Evolutionary conservation across 2,888 invertebrate species (phyloP).

Genomic region (Escarpia spicata): DNA sequence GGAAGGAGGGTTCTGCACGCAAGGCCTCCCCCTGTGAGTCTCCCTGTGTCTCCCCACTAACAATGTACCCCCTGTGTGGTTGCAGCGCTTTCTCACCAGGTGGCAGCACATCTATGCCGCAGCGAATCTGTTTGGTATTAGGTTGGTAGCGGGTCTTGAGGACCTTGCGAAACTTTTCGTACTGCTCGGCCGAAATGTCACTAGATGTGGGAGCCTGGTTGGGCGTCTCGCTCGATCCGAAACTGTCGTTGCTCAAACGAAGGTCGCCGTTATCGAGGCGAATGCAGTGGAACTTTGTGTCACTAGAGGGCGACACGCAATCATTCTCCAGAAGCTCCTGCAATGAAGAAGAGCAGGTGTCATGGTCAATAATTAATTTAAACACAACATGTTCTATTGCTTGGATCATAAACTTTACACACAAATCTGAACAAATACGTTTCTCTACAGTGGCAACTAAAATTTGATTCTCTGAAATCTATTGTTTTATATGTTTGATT

Average conservation of each 20-base stretch:
- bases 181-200: conserved; percentile 55
- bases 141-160: conserved; percentile 52
- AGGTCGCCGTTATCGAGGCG: conserved; percentile 61
- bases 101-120: conserved; percentile 7
- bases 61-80: background rate
- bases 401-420: background rate
- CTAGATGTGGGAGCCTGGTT: conserved; percentile 43
- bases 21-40: background rate
- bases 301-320: conserved; percentile 26
- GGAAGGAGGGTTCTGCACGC: background rate
- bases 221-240: conserved; percentile 34
- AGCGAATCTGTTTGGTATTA: background rate
- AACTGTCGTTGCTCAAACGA: conserved; percentile 59
- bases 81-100: background rate
- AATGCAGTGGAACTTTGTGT: conserved; percentile 26
- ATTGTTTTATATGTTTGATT: background rate
- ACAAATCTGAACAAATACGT: background rate
- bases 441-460: background rate
- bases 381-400: background rate
- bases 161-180: conserved; percentile 57
- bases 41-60: background rate
- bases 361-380: background rate
- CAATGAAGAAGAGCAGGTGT: background rate
- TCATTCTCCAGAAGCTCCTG: conserved; percentile 32
- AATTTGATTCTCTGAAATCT: background rate